A percentile compares a stretch with the other conserved stretches of the same genome.
phyloP scores from a whole-genome alignment of 2,888 invertebrate genomes.

The Fragum whitleyi region DNA sequence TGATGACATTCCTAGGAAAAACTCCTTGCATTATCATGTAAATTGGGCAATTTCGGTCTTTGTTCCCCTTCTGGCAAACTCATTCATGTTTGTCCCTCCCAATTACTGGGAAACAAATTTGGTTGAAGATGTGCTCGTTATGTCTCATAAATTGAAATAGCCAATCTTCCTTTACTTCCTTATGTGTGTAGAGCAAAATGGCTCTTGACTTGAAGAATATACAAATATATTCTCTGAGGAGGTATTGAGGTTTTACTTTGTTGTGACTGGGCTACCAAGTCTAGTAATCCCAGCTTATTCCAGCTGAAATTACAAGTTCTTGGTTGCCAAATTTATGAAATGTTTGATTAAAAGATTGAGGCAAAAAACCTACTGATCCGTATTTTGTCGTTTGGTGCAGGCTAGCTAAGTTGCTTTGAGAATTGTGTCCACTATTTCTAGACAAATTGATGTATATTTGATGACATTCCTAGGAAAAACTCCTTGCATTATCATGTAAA shows the following conservation, averaged over 20 bases:
- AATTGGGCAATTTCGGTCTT: slow-evolving; percentile 45
- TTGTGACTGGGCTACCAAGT: no score
- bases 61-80: slow-evolving; percentile 29
- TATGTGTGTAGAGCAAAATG: no score
- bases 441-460: slow-evolving; percentile 34
- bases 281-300: no score
- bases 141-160: slow-evolving; percentile 28
- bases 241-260: no score
- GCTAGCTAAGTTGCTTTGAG: neutral
- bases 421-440: slow-evolving; percentile 13
- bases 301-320: no score
- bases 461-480: slow-evolving; percentile 33
- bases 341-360: no score
- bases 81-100: slow-evolving; percentile 36
- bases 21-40: slow-evolving; percentile 36
- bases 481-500: slow-evolving; percentile 41
- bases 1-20: slow-evolving; percentile 35
- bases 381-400: neutral
- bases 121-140: slow-evolving; percentile 30
- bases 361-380: neutral
- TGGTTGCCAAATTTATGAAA: no score
- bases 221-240: no score
- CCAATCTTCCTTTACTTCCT: slow-evolving; percentile 2
- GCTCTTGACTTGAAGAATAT: no score
- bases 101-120: slow-evolving; percentile 42